Base-by-base conservation (phyloP, 2,888 invertebrate genomes). In the Noctua fimbriata region DNA sequence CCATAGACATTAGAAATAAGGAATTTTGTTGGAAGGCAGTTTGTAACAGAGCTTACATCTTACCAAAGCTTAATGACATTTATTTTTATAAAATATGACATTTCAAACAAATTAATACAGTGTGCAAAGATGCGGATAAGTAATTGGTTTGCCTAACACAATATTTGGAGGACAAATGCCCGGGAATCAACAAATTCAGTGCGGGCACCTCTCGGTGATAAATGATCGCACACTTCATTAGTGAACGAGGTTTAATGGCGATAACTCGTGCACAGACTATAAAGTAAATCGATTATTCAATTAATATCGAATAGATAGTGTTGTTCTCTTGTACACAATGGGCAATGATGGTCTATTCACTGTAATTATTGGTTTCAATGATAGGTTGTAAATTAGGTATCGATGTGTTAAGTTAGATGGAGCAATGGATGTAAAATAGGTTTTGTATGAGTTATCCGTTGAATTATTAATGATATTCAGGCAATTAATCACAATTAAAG, bases 191-290 rank as follows among this genome's bases (percentile, higher is more conserved):
- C 84, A 81, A 88, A 87, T 87, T 87, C 87, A 82, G 74, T 86
- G 74, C 69, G 76, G 36, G 47, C 63, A 63, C 52, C 66, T 71
- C 69, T 16, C 24, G n/a, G 77, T 88, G 87, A 87, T 87, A 76
- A 83, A 89, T 87, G 81, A 60, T 67, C 70, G 87, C 87, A 78
- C 87, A 84, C 87, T 87, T 89, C 81, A 89, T 89, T 87, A 89
- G 84, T 76, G 78, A 84, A 83, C 81, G 81, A 84, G 81, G 69
- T 87, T 83, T 88, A 86, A 86, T 82, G 72, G 88, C 78, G 65
- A 69, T 78, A 82, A 78, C 70, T 78, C 78, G 77, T 24, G 74
- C 73, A 83, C 60, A 78, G 82, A 81, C 75, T 87, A 76, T 84
- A 71, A 76, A 77, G 47, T 77, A 76, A 87, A 85, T 85, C 72